phyloP scores from a whole-genome alignment of 2,113 vertebrate genomes.

The Prionailurus bengalensis region DNA sequence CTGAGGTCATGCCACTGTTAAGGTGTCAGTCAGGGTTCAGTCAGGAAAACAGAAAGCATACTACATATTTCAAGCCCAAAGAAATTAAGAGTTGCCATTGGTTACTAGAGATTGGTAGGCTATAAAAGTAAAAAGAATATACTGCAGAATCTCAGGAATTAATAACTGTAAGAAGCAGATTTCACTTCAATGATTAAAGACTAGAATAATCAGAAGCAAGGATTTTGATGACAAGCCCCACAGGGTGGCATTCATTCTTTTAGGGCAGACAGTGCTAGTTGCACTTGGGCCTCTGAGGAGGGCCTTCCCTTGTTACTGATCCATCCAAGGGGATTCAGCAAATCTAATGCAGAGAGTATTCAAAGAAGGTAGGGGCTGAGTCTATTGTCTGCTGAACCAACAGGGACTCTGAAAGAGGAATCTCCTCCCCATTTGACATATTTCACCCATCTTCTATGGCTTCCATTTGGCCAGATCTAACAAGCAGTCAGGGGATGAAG shows the following conservation, averaged over 20 bases:
- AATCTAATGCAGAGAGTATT: background rate
- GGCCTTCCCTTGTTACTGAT: rapidly evolving
- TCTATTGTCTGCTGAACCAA: background rate
- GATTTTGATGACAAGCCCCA: background rate
- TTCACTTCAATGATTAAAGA: background rate
- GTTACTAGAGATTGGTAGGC: background rate
- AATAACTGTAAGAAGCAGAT: background rate
- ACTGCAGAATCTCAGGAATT: background rate
- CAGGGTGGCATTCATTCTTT: background rate
- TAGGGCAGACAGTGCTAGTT: background rate
- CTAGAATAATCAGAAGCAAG: background rate
- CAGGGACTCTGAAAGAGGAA: background rate
- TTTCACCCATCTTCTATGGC: background rate
- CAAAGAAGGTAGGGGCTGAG: rapidly evolving
- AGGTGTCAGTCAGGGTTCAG: background rate
- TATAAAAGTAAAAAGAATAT: background rate
- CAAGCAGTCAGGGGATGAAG: background rate
- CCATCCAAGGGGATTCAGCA: background rate
- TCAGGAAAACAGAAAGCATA: background rate
- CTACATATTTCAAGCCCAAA: background rate
- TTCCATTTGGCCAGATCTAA: background rate
- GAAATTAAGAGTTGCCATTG: background rate
- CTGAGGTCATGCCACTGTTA: background rate
- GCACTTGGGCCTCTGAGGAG: background rate
- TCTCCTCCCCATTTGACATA: background rate